Base-by-base conservation (phyloP, 1,140 invertebrate genomes). In the Coelopa frigida region DNA sequence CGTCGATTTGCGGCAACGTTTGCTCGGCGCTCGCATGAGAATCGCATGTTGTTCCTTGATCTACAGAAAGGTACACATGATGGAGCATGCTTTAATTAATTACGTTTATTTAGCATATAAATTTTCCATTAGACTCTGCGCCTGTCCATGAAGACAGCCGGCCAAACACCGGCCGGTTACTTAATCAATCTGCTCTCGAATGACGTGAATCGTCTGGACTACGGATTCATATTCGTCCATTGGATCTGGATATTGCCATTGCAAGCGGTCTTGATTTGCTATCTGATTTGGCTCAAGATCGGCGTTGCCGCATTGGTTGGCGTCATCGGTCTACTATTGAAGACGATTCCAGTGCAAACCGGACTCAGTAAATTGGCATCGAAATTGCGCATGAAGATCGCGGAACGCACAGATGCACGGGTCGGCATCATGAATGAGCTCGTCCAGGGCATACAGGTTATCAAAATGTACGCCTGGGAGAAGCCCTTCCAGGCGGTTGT, bases 161-260 rank as follows among this genome's bases (percentile, higher is more conserved):
- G 78, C 0, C 72, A 83, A 54, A 83, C 85, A 2, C 84, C 85
- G 2, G 80, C 81, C 3, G 88, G 88, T 0, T 87, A 89, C 70
- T 74, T 92, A 24, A 83, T 91, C 3, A 93, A 93, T 70, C 66
- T 92, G 11, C 69, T 93, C 43, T 87, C 88, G 2, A 92, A 91
- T 56, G 89, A 92, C 59, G 73, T 84, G 1, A 76, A 74, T 57
- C 71, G 82, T 4, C 78, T 84, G 43, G 81, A 84, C 55, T 72
- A 71, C 52, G 73, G 78, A 0, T 73, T 79, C 22, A 68, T 79
- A 51, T 78, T 75, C 53, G 58, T 83, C 21, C 79, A 83, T 58
- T 77, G 76, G 56, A 54, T 83, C 4, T 84, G 81, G 81, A 72
- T 83, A 23, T 79, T 84, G 27, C 86, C 84, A 0, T 55, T 88